Evolutionary conservation across 2,888 invertebrate species (phyloP), one percentile per base, ranked within the genome.

Genomic region (Gisinianus flammeolus): DNA sequence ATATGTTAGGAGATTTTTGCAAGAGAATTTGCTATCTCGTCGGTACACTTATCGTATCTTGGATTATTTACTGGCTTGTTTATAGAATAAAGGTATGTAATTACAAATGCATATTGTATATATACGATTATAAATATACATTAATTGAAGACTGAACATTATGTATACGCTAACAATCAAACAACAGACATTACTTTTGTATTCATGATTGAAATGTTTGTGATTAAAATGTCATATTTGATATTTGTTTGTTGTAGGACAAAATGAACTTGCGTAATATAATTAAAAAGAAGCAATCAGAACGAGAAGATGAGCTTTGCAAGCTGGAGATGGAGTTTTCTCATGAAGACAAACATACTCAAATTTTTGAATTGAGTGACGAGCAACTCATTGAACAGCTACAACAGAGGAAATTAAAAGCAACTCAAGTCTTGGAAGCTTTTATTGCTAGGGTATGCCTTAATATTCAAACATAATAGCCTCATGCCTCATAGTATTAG

Each of bases 361-460:
- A 77, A 22, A 81, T 81, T 44, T 52, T 81, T 16, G 28, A 72
- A 12, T 54, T 80, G 24, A 77, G 75, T 35, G 81, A 82, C 54
- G 79, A 79, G 33, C 70, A 79, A 12, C 56, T 81, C 16, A 79
- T 81, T 67, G 62, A 70, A 5, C 67, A 79, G 64, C 76, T 82
- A 10, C 83, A 83, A 52, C 54, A 62, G 24, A 64, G 81, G 12
- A 71, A 78, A 68, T 58, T 81, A 24, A 79, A 54, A n/a, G 81
- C 83, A 19, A 68, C 68, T 28, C 31, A 77, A 70, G 83, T 83
- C 54, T 71, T 81, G n/a, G 76, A 80, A 30, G 83, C 83, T 8
- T 83, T 78, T 58, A 79, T 79, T n/a, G 79, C 80, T 22, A 80
- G 79, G 76, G 83, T 81, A 76, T 52, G 12, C 22, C 19, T 44